A percentile compares a stretch with the other conserved stretches of the same genome.
phyloP scores from a whole-genome alignment of 2,888 invertebrate genomes.

The Pycnomerus fuliginosus region DNA sequence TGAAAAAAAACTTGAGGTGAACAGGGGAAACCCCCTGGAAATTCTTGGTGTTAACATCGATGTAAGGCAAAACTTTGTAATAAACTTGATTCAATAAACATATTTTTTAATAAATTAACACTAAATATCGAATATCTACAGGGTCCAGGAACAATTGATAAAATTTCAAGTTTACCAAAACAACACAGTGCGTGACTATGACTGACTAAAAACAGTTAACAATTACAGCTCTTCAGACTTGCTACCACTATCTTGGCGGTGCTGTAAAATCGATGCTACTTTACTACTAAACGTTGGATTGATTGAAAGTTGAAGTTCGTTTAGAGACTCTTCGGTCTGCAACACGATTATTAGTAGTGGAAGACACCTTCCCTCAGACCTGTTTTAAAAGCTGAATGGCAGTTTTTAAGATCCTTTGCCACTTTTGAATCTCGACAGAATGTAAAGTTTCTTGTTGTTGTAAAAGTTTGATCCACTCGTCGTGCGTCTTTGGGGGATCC shows the following conservation, averaged over 20 bases:
- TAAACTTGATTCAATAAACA: too few species aligned
- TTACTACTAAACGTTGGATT: conserved; percentile 58
- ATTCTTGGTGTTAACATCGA: too few species aligned
- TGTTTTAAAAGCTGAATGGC: conserved; percentile 72
- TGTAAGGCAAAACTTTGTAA: too few species aligned
- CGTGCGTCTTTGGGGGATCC: conserved; percentile 70
- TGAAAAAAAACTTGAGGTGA: too few species aligned
- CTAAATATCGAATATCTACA: too few species aligned
- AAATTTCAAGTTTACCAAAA: conserved; percentile 39
- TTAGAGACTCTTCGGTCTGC: conserved; percentile 77
- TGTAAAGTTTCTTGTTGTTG: conserved; percentile 80
- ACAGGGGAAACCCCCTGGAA: too few species aligned
- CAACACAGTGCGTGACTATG: conserved; percentile 44
- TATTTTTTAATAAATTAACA: too few species aligned
- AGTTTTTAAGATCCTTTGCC: conserved; percentile 74
- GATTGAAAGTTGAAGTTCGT: conserved; percentile 67
- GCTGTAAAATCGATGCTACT: conserved; percentile 54
- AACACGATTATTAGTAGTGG: too few species aligned
- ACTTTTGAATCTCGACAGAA: conserved; percentile 77
- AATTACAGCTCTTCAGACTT: conserved; percentile 25
- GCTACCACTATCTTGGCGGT: conserved; percentile 31
- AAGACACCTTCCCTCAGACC: too few species aligned
- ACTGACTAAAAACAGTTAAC: conserved; percentile 33
- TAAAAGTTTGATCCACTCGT: conserved; percentile 79
- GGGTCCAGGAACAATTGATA: conserved; percentile 40